Conservation (phyloP, 1,140 invertebrate genomes). For the Lepidotrigona ventralis region DNA sequence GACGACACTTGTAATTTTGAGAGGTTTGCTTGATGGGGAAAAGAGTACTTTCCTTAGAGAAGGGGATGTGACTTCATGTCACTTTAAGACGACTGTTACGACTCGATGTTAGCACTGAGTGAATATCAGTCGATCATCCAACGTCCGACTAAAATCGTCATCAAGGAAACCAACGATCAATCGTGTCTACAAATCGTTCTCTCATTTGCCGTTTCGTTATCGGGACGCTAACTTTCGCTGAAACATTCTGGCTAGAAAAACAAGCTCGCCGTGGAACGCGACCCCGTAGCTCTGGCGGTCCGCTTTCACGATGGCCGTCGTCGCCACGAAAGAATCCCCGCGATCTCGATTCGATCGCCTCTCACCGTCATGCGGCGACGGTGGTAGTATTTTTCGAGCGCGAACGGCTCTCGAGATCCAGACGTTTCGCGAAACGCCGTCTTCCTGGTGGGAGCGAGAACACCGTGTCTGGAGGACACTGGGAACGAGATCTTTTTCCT, state of each 20-base stretch:
- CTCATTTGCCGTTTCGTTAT: background rate
- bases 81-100: too few species aligned
- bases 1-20: too few species aligned
- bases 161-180: background rate
- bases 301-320: constrained; percentile 32
- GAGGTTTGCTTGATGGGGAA: too few species aligned
- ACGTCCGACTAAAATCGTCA: background rate
- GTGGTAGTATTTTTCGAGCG: constrained; percentile 10
- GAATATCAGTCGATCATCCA: background rate
- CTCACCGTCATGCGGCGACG: constrained; percentile 7
- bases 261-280: background rate
- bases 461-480: constrained; percentile 47
- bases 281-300: background rate
- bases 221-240: background rate
- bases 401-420: background rate
- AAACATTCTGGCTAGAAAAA: background rate
- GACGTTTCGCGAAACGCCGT: constrained; percentile 38
- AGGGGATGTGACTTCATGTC: too few species aligned
- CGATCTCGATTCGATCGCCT: constrained; percentile 44
- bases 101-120: too few species aligned
- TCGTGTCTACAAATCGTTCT: background rate
- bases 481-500: constrained; percentile 59
- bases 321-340: constrained; percentile 20
- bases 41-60: too few species aligned
- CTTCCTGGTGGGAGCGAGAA: constrained; percentile 44